A percentile compares a stretch with the other conserved stretches of the same genome.
phyloP scores from a whole-genome alignment of 1,140 invertebrate species.

The Diachasmimorpha longicaudata region DNA sequence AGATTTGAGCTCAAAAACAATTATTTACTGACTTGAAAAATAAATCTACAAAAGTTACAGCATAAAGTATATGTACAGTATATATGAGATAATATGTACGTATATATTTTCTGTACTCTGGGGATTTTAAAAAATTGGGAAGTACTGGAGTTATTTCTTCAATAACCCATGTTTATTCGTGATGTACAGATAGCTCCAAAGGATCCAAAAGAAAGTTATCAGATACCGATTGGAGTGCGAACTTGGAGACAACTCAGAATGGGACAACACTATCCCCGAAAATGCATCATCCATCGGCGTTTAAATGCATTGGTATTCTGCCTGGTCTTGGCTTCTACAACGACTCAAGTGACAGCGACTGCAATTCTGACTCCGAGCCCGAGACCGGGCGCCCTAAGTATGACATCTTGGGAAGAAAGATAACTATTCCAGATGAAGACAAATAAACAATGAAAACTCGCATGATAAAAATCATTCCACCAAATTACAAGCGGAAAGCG shows the following conservation, averaged over 20 bases:
- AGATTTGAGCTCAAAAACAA: neutral
- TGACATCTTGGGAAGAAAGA: conserved; percentile 68
- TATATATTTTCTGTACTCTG: too few species aligned
- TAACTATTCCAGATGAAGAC: conserved; percentile 37
- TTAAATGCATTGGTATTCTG: conserved; percentile 74
- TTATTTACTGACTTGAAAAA: too few species aligned
- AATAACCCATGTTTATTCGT: neutral
- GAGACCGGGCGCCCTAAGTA: conserved; percentile 60
- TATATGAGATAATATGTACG: too few species aligned
- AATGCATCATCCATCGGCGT: conserved; percentile 3
- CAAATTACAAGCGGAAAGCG: too few species aligned
- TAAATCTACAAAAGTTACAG: too few species aligned
- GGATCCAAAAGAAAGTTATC: conserved; percentile 68
- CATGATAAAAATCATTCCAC: too few species aligned
- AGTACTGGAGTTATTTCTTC: too few species aligned
- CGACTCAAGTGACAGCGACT: conserved; percentile 72
- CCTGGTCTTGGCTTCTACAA: conserved; percentile 79
- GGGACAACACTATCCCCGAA: neutral
- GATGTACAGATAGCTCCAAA: conserved; percentile 43
- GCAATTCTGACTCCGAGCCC: conserved; percentile 66
- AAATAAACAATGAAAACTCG: too few species aligned
- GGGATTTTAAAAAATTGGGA: too few species aligned
- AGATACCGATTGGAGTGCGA: conserved; percentile 60
- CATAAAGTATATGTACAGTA: too few species aligned
- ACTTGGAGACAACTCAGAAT: neutral